Conservation (phyloP, 2,797 vertebrate species). For the Bovichtus diacanthus region DNA sequence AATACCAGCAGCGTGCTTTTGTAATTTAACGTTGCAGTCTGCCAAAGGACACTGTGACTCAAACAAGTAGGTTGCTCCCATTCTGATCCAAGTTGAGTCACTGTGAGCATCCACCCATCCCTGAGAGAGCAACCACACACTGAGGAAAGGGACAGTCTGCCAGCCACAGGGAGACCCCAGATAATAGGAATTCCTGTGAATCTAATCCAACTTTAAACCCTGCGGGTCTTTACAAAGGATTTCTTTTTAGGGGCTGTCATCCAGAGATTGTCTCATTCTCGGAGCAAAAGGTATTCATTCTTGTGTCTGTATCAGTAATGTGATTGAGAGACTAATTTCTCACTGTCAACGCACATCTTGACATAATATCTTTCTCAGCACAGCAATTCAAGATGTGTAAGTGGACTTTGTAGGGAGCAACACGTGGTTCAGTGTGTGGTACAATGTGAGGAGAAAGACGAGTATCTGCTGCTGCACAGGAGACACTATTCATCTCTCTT, state of each 20-base stretch:
- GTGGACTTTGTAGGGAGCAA: constrained; percentile 2
- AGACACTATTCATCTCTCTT: constrained; percentile 8
- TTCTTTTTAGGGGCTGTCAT: constrained; percentile 16
- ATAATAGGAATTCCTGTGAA: constrained; percentile 56
- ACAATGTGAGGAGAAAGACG: constrained; percentile 4
- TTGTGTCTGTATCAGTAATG: constrained; percentile 5
- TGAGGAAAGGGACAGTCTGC: constrained; percentile 39
- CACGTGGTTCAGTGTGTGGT: constrained; percentile 24
- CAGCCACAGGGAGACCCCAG: constrained; percentile 43
- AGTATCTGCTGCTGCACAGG: constrained; percentile 19
- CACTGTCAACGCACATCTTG: constrained; percentile 28
- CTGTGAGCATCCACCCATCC: constrained; percentile 56
- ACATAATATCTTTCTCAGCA: constrained; percentile 17
- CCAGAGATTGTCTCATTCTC: constrained; percentile 42
- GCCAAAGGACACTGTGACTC: constrained; percentile 31
- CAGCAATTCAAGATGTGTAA: neutral
- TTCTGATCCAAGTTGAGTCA: constrained; percentile 61
- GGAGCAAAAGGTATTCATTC: constrained; percentile 20
- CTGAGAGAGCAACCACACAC: constrained; percentile 51
- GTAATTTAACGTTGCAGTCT: neutral
- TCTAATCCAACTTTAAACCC: constrained; percentile 36
- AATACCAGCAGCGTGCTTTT: constrained; percentile 32
- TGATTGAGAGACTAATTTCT: constrained; percentile 32
- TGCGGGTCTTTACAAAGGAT: constrained; percentile 19
- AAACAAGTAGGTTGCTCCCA: constrained; percentile 26